phyloP scores from a whole-genome alignment of 2,113 vertebrate genomes.

The Pantherophis guttatus region DNA sequence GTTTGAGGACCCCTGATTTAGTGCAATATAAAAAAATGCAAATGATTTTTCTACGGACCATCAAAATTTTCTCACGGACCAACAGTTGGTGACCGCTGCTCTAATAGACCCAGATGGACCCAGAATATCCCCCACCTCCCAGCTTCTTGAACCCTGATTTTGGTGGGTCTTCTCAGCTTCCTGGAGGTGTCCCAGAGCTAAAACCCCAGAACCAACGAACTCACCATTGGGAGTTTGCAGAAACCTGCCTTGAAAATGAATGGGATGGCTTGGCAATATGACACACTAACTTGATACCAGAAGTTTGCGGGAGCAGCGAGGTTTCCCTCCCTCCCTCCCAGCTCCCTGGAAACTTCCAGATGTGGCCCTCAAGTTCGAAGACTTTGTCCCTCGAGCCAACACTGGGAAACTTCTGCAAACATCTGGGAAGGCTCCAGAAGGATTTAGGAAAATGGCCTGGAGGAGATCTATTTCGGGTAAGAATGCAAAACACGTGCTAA shows the following conservation, averaged over 20 bases:
- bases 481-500: slow-evolving; percentile 56
- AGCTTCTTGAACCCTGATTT: not conserved
- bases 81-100: too few species aligned
- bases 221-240: not conserved
- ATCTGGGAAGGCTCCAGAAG: not conserved
- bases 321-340: not conserved
- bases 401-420: not conserved
- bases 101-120: not conserved
- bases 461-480: slow-evolving; percentile 39
- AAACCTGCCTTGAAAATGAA: too few species aligned
- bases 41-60: too few species aligned
- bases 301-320: fast-evolving
- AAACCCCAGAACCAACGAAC: not conserved
- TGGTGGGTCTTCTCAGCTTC: not conserved
- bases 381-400: not conserved
- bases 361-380: not conserved
- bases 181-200: not conserved
- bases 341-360: not conserved
- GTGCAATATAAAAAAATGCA: too few species aligned
- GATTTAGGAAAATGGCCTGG: not conserved
- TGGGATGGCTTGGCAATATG: too few species aligned
- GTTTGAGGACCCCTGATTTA: too few species aligned
- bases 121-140: not conserved
- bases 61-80: too few species aligned
- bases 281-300: not conserved